These are phyloP conservation scores for Drosophila aff. DNA, from an alignment of 1,140 invertebrate genomes.

Conservation along the genomic window DNA sequence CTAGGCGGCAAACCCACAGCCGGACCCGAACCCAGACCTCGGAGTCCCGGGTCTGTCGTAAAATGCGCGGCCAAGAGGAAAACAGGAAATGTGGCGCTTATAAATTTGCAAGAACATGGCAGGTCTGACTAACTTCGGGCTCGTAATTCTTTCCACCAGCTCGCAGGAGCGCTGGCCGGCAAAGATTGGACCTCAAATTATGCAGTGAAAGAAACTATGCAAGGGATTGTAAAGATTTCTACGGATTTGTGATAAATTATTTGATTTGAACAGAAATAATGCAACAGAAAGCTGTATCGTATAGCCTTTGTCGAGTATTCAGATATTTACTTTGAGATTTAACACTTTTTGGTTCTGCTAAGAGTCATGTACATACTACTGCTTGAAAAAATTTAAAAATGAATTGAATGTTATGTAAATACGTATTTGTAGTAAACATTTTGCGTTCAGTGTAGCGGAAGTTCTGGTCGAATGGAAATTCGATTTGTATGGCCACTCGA, in stretches of 20 bases:
- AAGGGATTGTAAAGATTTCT: background rate
- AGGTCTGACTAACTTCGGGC: slow-evolving; percentile 31
- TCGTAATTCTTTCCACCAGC: slow-evolving; percentile 52
- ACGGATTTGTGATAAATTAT: background rate
- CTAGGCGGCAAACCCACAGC: background rate
- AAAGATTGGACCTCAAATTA: slow-evolving; percentile 1
- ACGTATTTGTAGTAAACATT: background rate
- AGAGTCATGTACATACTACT: no score
- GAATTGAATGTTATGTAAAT: background rate
- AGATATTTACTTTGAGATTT: no score
- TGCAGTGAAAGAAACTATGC: background rate
- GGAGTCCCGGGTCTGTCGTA: slow-evolving; percentile 22
- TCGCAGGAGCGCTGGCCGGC: slow-evolving; percentile 18
- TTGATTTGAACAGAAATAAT: background rate
- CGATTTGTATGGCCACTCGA: slow-evolving; percentile 25
- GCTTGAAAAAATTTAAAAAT: no score
- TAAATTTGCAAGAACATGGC: slow-evolving; percentile 54
- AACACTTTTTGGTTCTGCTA: no score
- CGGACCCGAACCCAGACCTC: background rate
- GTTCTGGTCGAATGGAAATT: slow-evolving; percentile 5
- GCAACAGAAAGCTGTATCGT: background rate
- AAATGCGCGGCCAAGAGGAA: slow-evolving; percentile 41
- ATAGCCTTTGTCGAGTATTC: no score
- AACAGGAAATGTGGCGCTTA: slow-evolving; percentile 53
- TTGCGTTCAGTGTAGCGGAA: slow-evolving; percentile 14